A percentile compares a stretch with the other conserved stretches of the same genome.
phyloP scores from a whole-genome alignment of 1,140 invertebrate genomes.

The Brachystomella parvula region DNA sequence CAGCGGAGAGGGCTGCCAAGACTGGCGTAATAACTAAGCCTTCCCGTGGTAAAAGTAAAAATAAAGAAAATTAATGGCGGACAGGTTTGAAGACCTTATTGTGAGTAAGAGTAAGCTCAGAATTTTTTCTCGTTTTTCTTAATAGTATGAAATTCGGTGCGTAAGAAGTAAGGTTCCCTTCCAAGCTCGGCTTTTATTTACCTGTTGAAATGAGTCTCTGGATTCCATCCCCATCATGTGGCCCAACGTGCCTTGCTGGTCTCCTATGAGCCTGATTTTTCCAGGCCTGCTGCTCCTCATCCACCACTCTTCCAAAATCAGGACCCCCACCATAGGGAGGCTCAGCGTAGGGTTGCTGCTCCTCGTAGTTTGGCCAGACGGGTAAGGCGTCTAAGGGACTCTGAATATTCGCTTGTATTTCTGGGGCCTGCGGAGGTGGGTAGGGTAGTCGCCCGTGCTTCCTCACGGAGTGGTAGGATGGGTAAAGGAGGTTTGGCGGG shows the following conservation, averaged over 20 bases:
- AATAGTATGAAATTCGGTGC: not conserved
- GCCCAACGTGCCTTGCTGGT: conserved; percentile 31
- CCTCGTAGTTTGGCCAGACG: not conserved
- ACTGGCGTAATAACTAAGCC: too few relatives aligned
- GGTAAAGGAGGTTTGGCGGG: conserved; percentile 35
- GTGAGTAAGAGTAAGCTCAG: too few relatives aligned
- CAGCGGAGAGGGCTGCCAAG: too few relatives aligned
- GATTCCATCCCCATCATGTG: conserved; percentile 37
- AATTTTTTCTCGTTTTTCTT: not conserved
- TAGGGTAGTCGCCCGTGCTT: conserved; percentile 30
- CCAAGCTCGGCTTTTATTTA: conserved; percentile 18
- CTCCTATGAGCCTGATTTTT: not conserved
- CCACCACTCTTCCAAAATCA: not conserved
- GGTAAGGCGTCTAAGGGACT: not conserved
- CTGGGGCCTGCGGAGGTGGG: not conserved
- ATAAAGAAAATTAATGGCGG: not conserved
- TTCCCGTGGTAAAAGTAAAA: too few relatives aligned
- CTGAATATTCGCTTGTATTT: not conserved
- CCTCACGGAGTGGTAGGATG: conserved; percentile 33
- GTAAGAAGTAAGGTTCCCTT: not conserved
- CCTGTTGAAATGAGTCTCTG: conserved; percentile 39
- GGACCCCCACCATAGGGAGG: not conserved
- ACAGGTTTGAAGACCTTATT: not conserved
- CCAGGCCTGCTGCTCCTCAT: not conserved
- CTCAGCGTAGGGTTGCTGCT: not conserved